A percentile compares a stretch with the other conserved stretches of the same genome.
phyloP scores from a whole-genome alignment of 2,888 invertebrate genomes.

The Lymantria monacha region DNA sequence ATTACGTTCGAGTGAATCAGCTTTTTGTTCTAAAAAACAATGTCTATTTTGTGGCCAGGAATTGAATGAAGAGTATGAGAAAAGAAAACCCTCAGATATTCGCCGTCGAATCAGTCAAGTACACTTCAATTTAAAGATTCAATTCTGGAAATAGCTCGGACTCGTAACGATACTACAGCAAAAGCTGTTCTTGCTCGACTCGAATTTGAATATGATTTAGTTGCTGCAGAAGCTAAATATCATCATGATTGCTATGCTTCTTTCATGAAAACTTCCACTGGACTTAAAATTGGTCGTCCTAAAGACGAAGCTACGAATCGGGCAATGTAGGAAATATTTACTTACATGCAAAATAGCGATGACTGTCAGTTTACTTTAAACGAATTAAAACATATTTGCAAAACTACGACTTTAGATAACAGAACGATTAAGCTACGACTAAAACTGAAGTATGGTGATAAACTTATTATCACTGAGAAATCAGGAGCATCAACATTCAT shows the following conservation, averaged over 20 bases:
- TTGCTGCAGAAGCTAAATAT: constrained; percentile 38
- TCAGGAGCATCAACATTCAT: constrained; percentile 13
- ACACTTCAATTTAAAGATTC: constrained; percentile 26
- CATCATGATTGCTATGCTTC: constrained; percentile 35
- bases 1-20: constrained; percentile 36
- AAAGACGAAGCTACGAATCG: constrained; percentile 34
- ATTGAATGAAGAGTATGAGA: constrained; percentile 39
- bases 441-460: constrained; percentile 40
- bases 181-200: constrained; percentile 35
- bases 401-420: constrained; percentile 20
- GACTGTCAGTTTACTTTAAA: constrained; percentile 18
- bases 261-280: constrained; percentile 41
- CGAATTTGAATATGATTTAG: constrained; percentile 23
- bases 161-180: constrained; percentile 16
- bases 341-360: constrained; percentile 22
- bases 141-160: not conserved
- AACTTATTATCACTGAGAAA: constrained; percentile 39
- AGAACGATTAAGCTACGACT: constrained; percentile 30
- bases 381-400: constrained; percentile 19
- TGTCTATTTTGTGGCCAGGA: constrained; percentile 42
- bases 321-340: constrained; percentile 48
- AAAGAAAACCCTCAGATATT: constrained; percentile 20
- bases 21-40: constrained; percentile 23
- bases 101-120: constrained; percentile 9
- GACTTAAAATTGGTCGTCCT: constrained; percentile 44